Evolutionary conservation across 1,140 invertebrate species (phyloP).

Genomic region (Lordiphosa mommai): DNA sequence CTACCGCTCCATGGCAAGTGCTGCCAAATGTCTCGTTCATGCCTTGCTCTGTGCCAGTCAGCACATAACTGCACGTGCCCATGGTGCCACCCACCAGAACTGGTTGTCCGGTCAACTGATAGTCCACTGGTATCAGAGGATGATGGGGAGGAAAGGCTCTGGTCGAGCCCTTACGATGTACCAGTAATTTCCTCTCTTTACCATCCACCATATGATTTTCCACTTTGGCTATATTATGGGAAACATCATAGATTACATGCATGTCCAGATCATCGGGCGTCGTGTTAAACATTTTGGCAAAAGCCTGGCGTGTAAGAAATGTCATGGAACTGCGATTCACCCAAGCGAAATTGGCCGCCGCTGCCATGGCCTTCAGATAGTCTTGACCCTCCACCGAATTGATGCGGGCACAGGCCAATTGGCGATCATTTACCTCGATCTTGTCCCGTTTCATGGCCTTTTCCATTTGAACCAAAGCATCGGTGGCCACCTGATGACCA

Average conservation of each 20-base stretch:
- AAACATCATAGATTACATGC: constrained; percentile 99
- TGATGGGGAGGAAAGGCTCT: constrained; percentile 99
- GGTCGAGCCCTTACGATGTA: constrained; percentile 99
- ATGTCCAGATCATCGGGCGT: constrained; percentile 99
- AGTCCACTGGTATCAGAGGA: constrained; percentile 99
- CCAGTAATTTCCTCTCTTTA: constrained; percentile 94
- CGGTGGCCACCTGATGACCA: constrained; percentile 99
- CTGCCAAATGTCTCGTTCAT: constrained; percentile 99
- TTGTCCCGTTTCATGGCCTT: constrained; percentile 99
- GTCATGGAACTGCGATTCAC: constrained; percentile 99
- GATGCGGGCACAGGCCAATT: constrained; percentile 98
- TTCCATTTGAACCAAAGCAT: constrained; percentile 99
- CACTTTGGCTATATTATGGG: constrained; percentile 99
- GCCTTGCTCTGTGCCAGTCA: constrained; percentile 97
- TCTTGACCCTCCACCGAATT: constrained; percentile 96
- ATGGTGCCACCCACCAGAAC: constrained; percentile 99
- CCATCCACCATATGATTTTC: constrained; percentile 99
- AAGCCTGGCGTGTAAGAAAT: constrained; percentile 97
- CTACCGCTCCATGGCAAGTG: constrained; percentile 99
- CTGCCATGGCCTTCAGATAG: constrained; percentile 99
- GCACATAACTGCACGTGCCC: constrained; percentile 99
- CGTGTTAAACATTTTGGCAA: constrained; percentile 97
- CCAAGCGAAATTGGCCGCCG: constrained; percentile 99
- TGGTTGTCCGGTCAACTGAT: constrained; percentile 98
- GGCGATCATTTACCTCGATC: constrained; percentile 98